A percentile compares a stretch with the other conserved stretches of the same genome.
These are phyloP conservation scores for Emberiza fucata DNA, from an alignment of 2,113 vertebrate genomes.

Conservation along the genomic window DNA sequence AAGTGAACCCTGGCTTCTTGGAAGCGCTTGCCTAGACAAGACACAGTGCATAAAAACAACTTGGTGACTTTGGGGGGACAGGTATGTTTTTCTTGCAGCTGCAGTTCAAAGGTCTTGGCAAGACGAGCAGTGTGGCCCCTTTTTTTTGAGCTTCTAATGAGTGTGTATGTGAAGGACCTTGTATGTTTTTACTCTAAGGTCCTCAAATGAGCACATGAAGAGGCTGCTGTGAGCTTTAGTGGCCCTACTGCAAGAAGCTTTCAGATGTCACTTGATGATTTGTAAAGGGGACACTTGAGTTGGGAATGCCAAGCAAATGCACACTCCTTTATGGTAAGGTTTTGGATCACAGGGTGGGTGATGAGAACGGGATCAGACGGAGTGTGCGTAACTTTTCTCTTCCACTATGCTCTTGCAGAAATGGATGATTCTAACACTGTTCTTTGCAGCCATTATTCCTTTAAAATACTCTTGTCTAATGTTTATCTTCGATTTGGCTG, in stretches of 20 bases:
- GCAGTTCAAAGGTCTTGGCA: constrained; percentile 97
- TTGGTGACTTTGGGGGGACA: constrained; percentile 84
- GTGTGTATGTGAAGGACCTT: constrained; percentile 89
- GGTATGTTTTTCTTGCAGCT: constrained; percentile 87
- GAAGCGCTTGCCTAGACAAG: constrained; percentile 98
- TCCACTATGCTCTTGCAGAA: constrained; percentile 82
- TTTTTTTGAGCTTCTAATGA: constrained; percentile 88
- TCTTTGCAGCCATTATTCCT: constrained; percentile 84
- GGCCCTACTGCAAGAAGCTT: constrained; percentile 99
- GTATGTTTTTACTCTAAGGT: constrained; percentile 86
- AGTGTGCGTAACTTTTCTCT: constrained; percentile 88
- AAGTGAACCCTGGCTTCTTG: constrained; percentile 98
- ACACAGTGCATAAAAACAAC: constrained; percentile 84
- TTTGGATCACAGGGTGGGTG: constrained; percentile 77
- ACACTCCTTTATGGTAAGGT: constrained; percentile 91
- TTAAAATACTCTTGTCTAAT: constrained; percentile 85
- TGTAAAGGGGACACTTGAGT: constrained; percentile 90
- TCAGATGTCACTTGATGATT: constrained; percentile 99
- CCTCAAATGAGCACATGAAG: constrained; percentile 93
- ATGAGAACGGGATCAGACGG: constrained; percentile 70
- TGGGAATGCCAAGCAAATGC: constrained; percentile 94
- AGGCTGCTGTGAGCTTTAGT: constrained; percentile 93
- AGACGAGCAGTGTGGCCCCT: constrained; percentile 98
- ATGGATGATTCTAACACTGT: constrained; percentile 82
- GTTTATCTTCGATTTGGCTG: constrained; percentile 96